A percentile compares a stretch with the other conserved stretches of the same genome.
These are phyloP conservation scores for Calliopsis andreniformis DNA, from an alignment of 1,140 invertebrate species.

Conservation along the genomic window DNA sequence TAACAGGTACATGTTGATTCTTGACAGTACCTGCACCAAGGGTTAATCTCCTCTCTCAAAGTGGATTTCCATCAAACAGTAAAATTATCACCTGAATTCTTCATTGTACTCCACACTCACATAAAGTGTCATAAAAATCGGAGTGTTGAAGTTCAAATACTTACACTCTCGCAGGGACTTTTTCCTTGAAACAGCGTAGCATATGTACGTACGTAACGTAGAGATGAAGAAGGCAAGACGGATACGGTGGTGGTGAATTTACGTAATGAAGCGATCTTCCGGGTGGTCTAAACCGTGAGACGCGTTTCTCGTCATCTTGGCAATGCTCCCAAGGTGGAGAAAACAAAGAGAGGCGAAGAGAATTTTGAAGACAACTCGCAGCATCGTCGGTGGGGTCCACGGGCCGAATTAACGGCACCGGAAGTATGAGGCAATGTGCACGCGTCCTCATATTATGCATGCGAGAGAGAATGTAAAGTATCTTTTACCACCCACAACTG, in stretches of 20 bases:
- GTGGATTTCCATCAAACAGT: no score
- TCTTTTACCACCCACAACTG: conserved; percentile 63
- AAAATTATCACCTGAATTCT: no score
- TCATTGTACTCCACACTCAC: no score
- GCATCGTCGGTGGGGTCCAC: not conserved
- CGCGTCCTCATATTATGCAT: conserved; percentile 53
- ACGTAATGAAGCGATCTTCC: conserved; percentile 62
- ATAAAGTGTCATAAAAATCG: no score
- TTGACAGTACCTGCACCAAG: no score
- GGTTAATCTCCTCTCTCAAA: no score
- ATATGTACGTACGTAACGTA: not conserved
- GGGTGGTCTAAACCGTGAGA: conserved; percentile 62
- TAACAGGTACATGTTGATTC: no score
- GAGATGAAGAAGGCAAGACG: conserved; percentile 19
- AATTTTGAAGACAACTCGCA: conserved; percentile 15
- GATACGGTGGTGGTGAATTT: conserved; percentile 56
- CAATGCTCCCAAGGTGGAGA: conserved; percentile 52
- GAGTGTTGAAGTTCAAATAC: no score
- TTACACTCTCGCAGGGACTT: no score
- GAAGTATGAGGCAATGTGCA: conserved; percentile 55
- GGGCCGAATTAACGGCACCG: conserved; percentile 58
- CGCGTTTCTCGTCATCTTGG: conserved; percentile 46
- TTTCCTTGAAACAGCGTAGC: not conserved
- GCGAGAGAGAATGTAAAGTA: conserved; percentile 46
- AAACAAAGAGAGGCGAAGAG: conserved; percentile 50